These are phyloP conservation scores for Heliconius nattereri DNA, from an alignment of 1,140 invertebrate genomes.

Conservation along the genomic window DNA sequence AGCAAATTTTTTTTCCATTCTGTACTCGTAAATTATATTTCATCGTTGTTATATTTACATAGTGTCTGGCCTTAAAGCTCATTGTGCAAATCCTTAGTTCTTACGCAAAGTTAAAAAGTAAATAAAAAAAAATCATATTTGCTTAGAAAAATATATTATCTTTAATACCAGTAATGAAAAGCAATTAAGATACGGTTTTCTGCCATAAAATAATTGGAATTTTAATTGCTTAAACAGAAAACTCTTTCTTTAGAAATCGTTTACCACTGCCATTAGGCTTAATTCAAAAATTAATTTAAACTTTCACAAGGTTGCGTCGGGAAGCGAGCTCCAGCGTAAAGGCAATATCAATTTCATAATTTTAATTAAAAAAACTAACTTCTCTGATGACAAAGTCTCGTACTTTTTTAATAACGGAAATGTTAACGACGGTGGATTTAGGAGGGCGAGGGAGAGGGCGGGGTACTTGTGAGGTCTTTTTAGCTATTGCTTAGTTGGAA, in stretches of 20 bases:
- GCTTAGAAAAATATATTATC: slow-evolving; percentile 43
- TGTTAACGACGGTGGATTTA: slow-evolving; percentile 68
- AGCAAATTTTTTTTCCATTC: neutral
- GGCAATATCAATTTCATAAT: slow-evolving; percentile 82
- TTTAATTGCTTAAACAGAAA: slow-evolving; percentile 74
- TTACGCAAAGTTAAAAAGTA: slow-evolving; percentile 19
- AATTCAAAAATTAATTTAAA: slow-evolving; percentile 82
- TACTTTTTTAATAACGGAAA: slow-evolving; percentile 82
- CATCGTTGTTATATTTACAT: neutral
- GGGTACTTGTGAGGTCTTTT: slow-evolving; percentile 29
- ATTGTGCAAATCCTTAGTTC: neutral
- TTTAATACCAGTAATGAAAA: slow-evolving; percentile 62
- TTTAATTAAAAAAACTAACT: slow-evolving; percentile 82
- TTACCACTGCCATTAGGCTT: slow-evolving; percentile 79
- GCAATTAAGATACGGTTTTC: slow-evolving; percentile 71
- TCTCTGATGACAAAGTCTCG: slow-evolving; percentile 78
- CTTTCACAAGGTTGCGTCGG: slow-evolving; percentile 76
- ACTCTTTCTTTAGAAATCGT: slow-evolving; percentile 79
- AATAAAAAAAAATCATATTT: slow-evolving; percentile 31
- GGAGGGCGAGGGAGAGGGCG: slow-evolving; percentile 41
- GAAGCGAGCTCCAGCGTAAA: slow-evolving; percentile 73
- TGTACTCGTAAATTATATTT: neutral
- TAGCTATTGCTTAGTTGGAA: slow-evolving; percentile 44
- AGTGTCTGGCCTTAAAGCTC: neutral
- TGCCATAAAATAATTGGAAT: slow-evolving; percentile 74